These are phyloP conservation scores for Leptopilina myrica DNA, from an alignment of 2,888 invertebrate species.

Conservation along the genomic window DNA sequence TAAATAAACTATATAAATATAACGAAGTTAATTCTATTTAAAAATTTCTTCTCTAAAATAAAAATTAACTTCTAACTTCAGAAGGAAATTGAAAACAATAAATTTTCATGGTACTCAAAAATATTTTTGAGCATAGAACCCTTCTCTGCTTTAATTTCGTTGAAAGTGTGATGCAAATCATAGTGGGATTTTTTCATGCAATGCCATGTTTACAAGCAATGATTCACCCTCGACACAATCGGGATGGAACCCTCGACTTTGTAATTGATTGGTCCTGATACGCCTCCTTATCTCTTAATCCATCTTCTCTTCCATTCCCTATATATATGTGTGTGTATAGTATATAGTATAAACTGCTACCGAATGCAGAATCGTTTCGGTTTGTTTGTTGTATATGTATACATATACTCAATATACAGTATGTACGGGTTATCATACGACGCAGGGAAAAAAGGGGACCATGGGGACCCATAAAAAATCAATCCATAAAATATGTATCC, in stretches of 20 bases:
- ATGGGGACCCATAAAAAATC: slow-evolving; percentile 67
- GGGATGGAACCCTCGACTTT: slow-evolving; percentile 66
- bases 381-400: slow-evolving; percentile 58
- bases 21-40: too few species aligned
- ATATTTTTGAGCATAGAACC: neutral
- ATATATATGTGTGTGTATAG: too few species aligned
- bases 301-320: slow-evolving; percentile 66
- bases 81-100: neutral
- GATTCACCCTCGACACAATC: slow-evolving; percentile 46
- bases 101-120: neutral
- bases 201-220: slow-evolving; percentile 44
- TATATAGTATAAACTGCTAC: slow-evolving; percentile 43
- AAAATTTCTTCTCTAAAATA: too few species aligned
- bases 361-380: slow-evolving; percentile 56
- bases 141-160: slow-evolving; percentile 19
- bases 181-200: slow-evolving; percentile 23
- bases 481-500: slow-evolving; percentile 65
- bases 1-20: too few species aligned
- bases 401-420: slow-evolving; percentile 22
- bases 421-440: slow-evolving; percentile 35
- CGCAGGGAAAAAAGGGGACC: slow-evolving; percentile 37
- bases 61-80: neutral
- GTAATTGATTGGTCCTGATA: slow-evolving; percentile 75
- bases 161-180: slow-evolving; percentile 20
- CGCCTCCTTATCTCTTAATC: slow-evolving; percentile 75